Base-by-base conservation (phyloP, 1,140 invertebrate species). In the Drosophila seguyi region DNA sequence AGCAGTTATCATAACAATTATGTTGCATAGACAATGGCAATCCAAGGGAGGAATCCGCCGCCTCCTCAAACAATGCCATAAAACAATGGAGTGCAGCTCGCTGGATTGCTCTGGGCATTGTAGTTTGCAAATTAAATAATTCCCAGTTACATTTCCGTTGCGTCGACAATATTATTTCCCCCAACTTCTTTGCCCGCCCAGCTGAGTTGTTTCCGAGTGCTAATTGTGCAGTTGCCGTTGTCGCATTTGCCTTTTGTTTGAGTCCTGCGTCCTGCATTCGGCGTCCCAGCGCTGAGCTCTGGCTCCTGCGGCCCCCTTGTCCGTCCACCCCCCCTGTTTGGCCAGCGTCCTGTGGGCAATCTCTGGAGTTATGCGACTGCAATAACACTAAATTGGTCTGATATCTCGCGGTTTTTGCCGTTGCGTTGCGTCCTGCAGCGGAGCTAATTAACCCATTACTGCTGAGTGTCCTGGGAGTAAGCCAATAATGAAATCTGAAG, bases 101-200 rank as follows among this genome's bases (percentile, higher is more conserved):
- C 61, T 41, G 59, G 59, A 63, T 60, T 78, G 58, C 75, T 41
- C 66, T 67, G 58, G 66, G 75, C 79, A 84, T 90, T 84, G 80
- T 88, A 88, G 84, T 81, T 88, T 84, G 84, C 84, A 88, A 88
- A 88, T 88, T 88, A 88, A 88, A 88, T 88, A 88, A 88, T 88
- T 88, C 84, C 84, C 84, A 88, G 84, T 88, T 81, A 88, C 84
- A 88, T 88, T 88, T 88, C 84, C 84, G 85, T 90, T 79, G 85
- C 81, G 83, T 86, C 84, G 83, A 75, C 83, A 88, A 88, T 88
- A 88, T 84, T 88, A 90, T 88, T 87, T 88, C 72, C 71, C 84
- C 69, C 75, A 59, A 73, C 69, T 73, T 81, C 76, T 65, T 83
- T 56, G 47, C 61, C 63, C 56, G 44, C 52, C 50, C 63, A 47